Evolutionary conservation across 2,888 invertebrate species (phyloP), one percentile per base, ranked within the genome.

Genomic region (Zhengitettix transpicula): DNA sequence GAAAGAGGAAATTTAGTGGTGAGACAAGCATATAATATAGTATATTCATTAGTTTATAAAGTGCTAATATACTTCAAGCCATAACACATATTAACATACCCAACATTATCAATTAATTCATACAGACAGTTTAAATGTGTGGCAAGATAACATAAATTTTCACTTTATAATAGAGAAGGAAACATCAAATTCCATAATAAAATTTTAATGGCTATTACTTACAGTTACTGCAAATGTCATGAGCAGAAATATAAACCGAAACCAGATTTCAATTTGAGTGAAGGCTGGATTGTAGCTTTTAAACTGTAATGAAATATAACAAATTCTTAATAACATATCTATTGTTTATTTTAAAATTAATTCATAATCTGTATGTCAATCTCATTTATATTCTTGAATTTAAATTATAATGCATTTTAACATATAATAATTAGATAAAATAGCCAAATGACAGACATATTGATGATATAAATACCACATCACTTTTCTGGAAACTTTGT

Each of bases 211-310:
- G 7, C 28, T 28, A 28, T 28, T 58, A 81, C 86, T 86, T 80
- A 95, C 95, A 67, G 89, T 86, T 47, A 90, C 84, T 61, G 84
- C 75, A 72, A 97, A 96, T 1, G 94, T 87, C 52, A 88, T 81
- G 52, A 94, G 75, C 57, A 96, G 77, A 74, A 96, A 97, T 68
- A 96, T 88, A 71, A 96, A 89, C 66, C 97, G 79, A 72, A 97
- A 94, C 93, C 96, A 97, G 63, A 97, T 92, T 76, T 97, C 96
- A 71, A 97, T 87, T 77, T 95, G 93, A 42, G 96, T 96, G 71
- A 96, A 98, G 11, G 88, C 88, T 55, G 95, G 91, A 74, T 94
- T 96, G 75, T 95, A 97, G 5, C 89, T 93, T 75, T 94, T 94
- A 71, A 95, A 94, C 96, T 96, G 79, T 61, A 64, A 28, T 2